Evolutionary conservation across 2,888 invertebrate genomes (phyloP).

Genomic region (Pyrocoelia pectoralis): DNA sequence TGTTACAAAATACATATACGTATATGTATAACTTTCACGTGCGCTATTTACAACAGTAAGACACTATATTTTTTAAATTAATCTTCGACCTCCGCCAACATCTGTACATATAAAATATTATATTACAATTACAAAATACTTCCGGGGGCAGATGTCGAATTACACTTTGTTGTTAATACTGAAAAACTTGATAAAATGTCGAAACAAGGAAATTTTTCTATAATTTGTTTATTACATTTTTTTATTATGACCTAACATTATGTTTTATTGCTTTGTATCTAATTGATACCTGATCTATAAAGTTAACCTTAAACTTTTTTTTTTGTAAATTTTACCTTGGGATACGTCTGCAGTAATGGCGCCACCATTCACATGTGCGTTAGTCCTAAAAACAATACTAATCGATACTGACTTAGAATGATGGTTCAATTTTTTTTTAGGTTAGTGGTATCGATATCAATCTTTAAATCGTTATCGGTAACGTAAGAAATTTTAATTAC

Average conservation of each 20-base stretch:
- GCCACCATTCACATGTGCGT: no score
- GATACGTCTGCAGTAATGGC: no score
- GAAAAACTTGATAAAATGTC: not conserved
- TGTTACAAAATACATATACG: constrained; percentile 2
- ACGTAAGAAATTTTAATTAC: no score
- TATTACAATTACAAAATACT: constrained; percentile 18
- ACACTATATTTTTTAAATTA: constrained; percentile 15
- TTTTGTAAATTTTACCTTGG: no score
- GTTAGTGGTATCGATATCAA: not conserved
- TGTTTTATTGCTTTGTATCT: not conserved
- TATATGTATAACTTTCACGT: constrained; percentile 18
- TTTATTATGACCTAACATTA: not conserved
- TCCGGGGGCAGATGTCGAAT: constrained; percentile 28
- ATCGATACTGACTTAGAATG: not conserved
- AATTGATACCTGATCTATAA: not conserved
- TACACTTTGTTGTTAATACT: not conserved
- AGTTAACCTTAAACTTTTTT: no score
- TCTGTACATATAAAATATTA: not conserved
- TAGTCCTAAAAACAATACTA: not conserved
- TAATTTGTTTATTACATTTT: no score
- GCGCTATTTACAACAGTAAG: constrained; percentile 14
- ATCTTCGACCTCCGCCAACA: constrained; percentile 19
- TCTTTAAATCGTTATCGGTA: not conserved
- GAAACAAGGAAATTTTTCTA: not conserved
- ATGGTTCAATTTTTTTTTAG: not conserved